Base-by-base conservation (phyloP, 2,113 vertebrate genomes). In the Synodontis membranacea region DNA sequence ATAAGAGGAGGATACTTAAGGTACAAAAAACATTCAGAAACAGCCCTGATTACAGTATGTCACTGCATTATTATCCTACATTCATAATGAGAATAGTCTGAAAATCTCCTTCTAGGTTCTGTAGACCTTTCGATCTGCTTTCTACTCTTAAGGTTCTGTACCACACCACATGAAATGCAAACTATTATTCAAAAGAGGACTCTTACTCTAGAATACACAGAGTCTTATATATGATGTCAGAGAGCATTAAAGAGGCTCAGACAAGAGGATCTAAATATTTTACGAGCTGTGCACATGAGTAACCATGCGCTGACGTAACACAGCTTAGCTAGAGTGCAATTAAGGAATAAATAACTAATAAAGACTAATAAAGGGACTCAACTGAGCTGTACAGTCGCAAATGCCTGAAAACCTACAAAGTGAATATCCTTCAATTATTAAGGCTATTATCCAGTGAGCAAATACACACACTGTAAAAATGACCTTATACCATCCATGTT, bases 261-360 rank as follows among this genome's bases (percentile, higher is more conserved):
- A 21, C n/a, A 21, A 60, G 37, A 74, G 54, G 37, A n/a, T 75
- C 34, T 58, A n/a, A 84, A 84, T 75, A 84, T 15, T 39, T 44
- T 28, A 84, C 44, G 14, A 84, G 50, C 50, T 82, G 80, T 46
- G 15, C 23, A 28, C 11, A n/a, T 72, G 52, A 54, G 50, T 39
- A 56, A 52, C 82, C 68, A 39, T 56, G 34, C 14, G 5, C 15
- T 64, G 60, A 64, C 8, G 4, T 82, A 64, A 66, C 58, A 31
- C 39, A 64, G n/a, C 75, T 52, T 52, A 78, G 75, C n/a, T 52
- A 34, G n/a, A 78, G 7, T 78, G n/a, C 46, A 52, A 52, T 78
- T 34, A 34, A 78, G 28, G 12, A 64, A 64, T 64, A 62, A 80
- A 37, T 39, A 39, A 37, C 37, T 28, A 56, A 66, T 82, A 66